Evolutionary conservation across 2,888 invertebrate species (phyloP).

Genomic region (Cantharis rustica): DNA sequence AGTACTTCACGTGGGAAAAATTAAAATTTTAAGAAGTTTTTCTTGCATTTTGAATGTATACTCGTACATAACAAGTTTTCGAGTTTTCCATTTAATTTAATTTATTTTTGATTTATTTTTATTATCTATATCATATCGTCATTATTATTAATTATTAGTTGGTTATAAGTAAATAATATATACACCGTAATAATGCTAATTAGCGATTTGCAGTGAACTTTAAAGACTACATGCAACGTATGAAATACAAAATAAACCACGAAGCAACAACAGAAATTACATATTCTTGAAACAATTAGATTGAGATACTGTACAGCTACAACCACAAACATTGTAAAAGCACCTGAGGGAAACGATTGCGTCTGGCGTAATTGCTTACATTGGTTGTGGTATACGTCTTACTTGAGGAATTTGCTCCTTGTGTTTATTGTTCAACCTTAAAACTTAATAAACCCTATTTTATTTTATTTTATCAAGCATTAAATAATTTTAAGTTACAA

Average conservation of each 20-base stretch:
- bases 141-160: background rate
- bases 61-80: background rate
- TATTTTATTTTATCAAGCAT: background rate
- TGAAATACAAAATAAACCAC: background rate
- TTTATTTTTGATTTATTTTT: background rate
- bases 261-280: background rate
- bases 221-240: background rate
- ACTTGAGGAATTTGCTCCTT: background rate
- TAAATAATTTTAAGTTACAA: background rate
- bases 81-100: background rate
- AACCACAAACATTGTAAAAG: background rate
- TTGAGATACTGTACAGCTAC: background rate
- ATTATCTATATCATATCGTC: too few relatives aligned
- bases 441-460: background rate
- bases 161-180: background rate
- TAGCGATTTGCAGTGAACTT: background rate
- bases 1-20: background rate
- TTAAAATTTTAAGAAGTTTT: background rate
- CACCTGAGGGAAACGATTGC: background rate
- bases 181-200: background rate
- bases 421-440: background rate
- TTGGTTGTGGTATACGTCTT: background rate
- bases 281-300: background rate
- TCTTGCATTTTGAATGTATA: background rate
- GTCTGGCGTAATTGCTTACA: background rate